Evolutionary conservation across 30 jellyfish, hydroid and myxozoan genomes (phyloP).

Genomic region (Aurelia aurita): DNA sequence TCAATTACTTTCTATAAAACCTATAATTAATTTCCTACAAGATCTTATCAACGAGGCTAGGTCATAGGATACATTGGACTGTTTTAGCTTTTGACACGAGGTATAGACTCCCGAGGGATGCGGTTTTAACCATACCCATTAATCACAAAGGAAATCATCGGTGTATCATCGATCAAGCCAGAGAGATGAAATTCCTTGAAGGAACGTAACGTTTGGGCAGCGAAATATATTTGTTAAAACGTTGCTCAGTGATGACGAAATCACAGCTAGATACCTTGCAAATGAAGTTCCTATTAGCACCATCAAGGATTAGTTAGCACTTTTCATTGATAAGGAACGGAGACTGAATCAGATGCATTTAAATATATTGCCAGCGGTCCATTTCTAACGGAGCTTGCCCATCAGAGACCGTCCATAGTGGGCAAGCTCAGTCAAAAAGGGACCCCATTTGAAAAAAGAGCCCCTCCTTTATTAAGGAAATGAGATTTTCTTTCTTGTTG

Average conservation of each 20-base stretch:
- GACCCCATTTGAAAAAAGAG: too few species aligned
- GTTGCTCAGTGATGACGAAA: too few species aligned
- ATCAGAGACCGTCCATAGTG: too few species aligned
- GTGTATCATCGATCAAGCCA: background rate
- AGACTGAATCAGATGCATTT: too few species aligned
- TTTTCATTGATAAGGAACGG: background rate
- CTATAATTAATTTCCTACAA: slow-evolving; percentile 38
- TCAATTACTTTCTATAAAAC: slow-evolving; percentile 25
- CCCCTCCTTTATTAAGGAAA: too few species aligned
- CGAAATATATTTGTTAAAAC: too few species aligned
- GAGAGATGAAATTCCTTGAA: background rate
- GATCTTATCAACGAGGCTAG: slow-evolving; percentile 38
- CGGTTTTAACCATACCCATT: slow-evolving; percentile 1
- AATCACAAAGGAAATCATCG: slow-evolving; percentile 12
- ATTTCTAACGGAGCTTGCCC: too few species aligned
- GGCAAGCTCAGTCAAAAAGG: too few species aligned
- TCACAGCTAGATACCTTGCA: too few species aligned
- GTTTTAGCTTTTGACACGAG: background rate
- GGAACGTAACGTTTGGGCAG: too few species aligned
- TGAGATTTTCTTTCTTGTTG: too few species aligned
- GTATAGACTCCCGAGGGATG: slow-evolving; percentile 13
- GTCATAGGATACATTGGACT: slow-evolving; percentile 43
- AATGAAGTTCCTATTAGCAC: background rate
- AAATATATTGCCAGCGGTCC: too few species aligned
- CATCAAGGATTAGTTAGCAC: background rate